Evolutionary conservation across 1,140 invertebrate species (phyloP).

Genomic region (Lepidurus apus): DNA sequence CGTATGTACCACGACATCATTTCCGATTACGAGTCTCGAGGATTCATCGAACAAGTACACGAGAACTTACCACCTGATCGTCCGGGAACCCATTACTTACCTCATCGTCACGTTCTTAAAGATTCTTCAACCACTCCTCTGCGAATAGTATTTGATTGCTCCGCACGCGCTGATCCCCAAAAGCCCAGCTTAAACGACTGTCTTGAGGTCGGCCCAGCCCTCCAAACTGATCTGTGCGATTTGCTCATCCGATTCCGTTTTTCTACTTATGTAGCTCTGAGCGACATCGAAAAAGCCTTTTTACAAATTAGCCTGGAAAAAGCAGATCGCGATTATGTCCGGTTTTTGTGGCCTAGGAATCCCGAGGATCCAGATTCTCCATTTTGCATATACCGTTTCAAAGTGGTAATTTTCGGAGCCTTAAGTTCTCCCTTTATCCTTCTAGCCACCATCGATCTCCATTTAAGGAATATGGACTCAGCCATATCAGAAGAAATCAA

Average conservation of each 20-base stretch:
- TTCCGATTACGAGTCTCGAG: slow-evolving; percentile 6
- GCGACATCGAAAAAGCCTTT: slow-evolving; percentile 42
- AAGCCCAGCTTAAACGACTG: slow-evolving; percentile 35
- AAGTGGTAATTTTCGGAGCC: slow-evolving; percentile 17
- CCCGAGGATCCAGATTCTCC: not conserved
- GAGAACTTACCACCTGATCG: not conserved
- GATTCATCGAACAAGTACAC: slow-evolving; percentile 27
- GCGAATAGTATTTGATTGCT: slow-evolving; percentile 39
- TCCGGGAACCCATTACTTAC: slow-evolving; percentile 35
- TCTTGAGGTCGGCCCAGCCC: slow-evolving; percentile 5
- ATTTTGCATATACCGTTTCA: slow-evolving; percentile 13
- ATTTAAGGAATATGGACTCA: not conserved
- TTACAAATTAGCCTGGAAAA: not conserved
- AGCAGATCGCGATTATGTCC: slow-evolving; percentile 26
- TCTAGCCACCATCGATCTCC: not conserved
- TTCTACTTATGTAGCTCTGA: slow-evolving; percentile 39
- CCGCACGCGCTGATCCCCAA: slow-evolving; percentile 20
- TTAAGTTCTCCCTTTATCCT: not conserved
- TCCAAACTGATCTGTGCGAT: slow-evolving; percentile 37
- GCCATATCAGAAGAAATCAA: not conserved
- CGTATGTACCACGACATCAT: slow-evolving; percentile 23
- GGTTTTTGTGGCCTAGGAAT: slow-evolving; percentile 23
- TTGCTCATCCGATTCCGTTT: slow-evolving; percentile 38
- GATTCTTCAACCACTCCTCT: slow-evolving; percentile 36
- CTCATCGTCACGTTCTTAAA: slow-evolving; percentile 38